Evolutionary conservation across 2,113 vertebrate genomes (phyloP).

Genomic region (Fregetta grallaria): DNA sequence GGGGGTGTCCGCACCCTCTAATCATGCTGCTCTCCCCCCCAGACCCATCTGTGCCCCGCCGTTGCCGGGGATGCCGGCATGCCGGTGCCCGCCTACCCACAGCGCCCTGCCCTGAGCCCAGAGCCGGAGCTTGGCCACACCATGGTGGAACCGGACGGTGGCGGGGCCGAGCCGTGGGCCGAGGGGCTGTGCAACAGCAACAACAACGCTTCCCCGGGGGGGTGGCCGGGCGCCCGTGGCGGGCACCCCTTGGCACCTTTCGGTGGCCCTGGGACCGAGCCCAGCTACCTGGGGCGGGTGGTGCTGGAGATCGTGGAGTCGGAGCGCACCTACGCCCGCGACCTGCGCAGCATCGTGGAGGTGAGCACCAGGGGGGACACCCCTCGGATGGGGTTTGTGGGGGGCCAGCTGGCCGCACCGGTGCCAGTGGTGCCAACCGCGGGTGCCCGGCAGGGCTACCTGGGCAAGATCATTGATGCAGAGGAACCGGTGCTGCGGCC

Average conservation of each 20-base stretch:
- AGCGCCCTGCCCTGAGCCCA: conserved; percentile 72
- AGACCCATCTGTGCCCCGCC: accelerated
- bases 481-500: conserved; percentile 85
- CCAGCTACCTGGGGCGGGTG: conserved; percentile 90
- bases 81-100: conserved; percentile 61
- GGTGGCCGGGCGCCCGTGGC: not conserved
- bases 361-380: conserved; percentile 46
- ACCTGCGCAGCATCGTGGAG: conserved; percentile 93
- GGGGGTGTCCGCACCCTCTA: accelerated
- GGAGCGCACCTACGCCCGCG: conserved; percentile 90
- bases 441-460: conserved; percentile 82
- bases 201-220: conserved; percentile 48
- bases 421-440: accelerated
- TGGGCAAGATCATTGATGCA: conserved; percentile 90
- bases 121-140: conserved; percentile 70
- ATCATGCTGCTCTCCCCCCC: accelerated
- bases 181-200: conserved; percentile 72
- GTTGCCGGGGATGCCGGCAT: conserved; percentile 74
- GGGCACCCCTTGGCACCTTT: conserved; percentile 72
- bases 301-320: conserved; percentile 96
- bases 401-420: not conserved
- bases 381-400: accelerated
- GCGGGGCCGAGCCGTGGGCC: not conserved
- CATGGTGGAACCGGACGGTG: conserved; percentile 59
- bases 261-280: conserved; percentile 66